These are phyloP conservation scores for Eubasilissa splendida DNA, from an alignment of 2,888 invertebrate genomes.

Conservation along the genomic window DNA sequence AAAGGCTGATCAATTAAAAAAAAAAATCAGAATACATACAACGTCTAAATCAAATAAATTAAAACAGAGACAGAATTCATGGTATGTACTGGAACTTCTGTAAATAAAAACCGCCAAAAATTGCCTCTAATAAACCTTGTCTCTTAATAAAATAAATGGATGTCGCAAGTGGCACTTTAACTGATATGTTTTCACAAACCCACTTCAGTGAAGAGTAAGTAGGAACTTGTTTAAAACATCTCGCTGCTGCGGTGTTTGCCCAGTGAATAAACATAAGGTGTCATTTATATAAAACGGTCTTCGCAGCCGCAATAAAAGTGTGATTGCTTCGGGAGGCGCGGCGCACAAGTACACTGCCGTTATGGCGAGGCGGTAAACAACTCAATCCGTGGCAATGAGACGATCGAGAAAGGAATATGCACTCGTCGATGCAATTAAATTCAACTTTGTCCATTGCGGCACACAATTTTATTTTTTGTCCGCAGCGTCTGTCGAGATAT, in stretches of 20 bases:
- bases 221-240: slow-evolving; percentile 27
- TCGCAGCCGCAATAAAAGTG: slow-evolving; percentile 8
- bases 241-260: slow-evolving; percentile 14
- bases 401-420: slow-evolving; percentile 1
- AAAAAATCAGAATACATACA: too few relatives aligned
- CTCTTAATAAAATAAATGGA: slow-evolving; percentile 7
- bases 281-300: slow-evolving; percentile 28
- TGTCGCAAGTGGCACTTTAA: not conserved
- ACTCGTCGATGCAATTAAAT: slow-evolving; percentile 5
- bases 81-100: too few relatives aligned
- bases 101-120: too few relatives aligned
- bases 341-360: not conserved
- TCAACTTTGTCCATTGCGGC: too few relatives aligned
- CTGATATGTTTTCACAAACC: slow-evolving; percentile 22
- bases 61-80: too few relatives aligned
- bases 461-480: too few relatives aligned
- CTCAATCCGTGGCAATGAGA: slow-evolving; percentile 13
- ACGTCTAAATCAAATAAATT: too few relatives aligned
- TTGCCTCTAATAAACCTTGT: not conserved
- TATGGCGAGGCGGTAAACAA: slow-evolving; percentile 18
- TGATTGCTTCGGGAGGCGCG: slow-evolving; percentile 7
- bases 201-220: slow-evolving; percentile 9
- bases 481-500: too few relatives aligned
- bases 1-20: too few relatives aligned
- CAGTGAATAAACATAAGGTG: slow-evolving; percentile 70